A percentile compares a stretch with the other conserved stretches of the same genome.
Conservation (phyloP, 1,140 invertebrate genomes). For the Nasonia giraulti region DNA sequence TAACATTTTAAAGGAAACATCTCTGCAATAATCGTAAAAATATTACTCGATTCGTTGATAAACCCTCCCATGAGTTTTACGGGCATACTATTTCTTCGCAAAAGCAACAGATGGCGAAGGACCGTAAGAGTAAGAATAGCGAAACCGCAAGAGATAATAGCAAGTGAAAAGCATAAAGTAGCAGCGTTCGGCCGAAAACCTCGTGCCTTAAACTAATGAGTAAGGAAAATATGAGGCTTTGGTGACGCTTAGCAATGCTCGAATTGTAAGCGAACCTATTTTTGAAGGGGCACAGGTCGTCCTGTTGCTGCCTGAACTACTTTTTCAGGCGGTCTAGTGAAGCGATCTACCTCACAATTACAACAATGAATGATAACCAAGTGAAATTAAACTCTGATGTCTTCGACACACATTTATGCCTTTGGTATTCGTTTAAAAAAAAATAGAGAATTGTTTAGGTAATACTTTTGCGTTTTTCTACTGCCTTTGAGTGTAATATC, state of each 20-base stretch:
- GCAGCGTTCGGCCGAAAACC: not conserved
- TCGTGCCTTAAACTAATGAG: conserved; percentile 91
- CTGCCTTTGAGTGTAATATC: too few species aligned
- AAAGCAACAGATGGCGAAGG: conserved; percentile 15
- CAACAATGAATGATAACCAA: not conserved
- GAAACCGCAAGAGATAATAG: not conserved
- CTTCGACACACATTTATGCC: too few species aligned
- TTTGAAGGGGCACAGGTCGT: conserved; percentile 86
- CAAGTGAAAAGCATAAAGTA: conserved; percentile 20
- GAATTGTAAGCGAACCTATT: conserved; percentile 77
- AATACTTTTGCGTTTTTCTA: too few species aligned
- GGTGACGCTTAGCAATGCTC: conserved; percentile 85
- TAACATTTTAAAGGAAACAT: too few species aligned
- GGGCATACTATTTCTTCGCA: not conserved
- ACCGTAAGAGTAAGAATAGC: not conserved
- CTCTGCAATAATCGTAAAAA: too few species aligned
- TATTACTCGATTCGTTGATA: too few species aligned
- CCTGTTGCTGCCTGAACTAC: conserved; percentile 80
- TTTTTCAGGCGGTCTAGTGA: conserved; percentile 80
- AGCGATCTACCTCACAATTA: conserved; percentile 80
- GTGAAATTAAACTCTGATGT: too few species aligned
- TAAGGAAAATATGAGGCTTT: conserved; percentile 91
- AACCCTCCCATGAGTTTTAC: too few species aligned
- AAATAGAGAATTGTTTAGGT: too few species aligned
- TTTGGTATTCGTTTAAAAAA: too few species aligned